Conservation (phyloP, 2,113 vertebrate species). For the Calypte anna region DNA sequence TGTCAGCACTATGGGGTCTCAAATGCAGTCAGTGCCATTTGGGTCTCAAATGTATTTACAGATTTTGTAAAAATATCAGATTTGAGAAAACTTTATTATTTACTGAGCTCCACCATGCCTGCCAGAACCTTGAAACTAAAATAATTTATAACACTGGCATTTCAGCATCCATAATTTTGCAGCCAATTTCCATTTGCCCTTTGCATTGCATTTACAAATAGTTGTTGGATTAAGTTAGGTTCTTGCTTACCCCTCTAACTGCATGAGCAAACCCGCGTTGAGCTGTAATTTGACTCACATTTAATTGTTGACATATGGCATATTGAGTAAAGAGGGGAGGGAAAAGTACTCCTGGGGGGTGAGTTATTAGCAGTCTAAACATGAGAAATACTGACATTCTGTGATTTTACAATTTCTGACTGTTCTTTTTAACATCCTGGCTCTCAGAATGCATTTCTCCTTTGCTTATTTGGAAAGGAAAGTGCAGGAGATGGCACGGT, state of each 20-base stretch:
- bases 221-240: slow-evolving; percentile 25
- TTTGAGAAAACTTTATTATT: not conserved
- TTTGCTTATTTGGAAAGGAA: not conserved
- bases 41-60: not conserved
- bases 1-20: not conserved
- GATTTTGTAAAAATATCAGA: not conserved
- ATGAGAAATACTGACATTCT: slow-evolving; percentile 8
- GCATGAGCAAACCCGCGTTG: slow-evolving; percentile 14
- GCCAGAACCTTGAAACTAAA: not conserved
- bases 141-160: slow-evolving; percentile 51
- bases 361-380: slow-evolving; percentile 29
- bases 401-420: slow-evolving; percentile 3
- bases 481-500: not conserved
- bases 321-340: slow-evolving; percentile 8
- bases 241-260: slow-evolving; percentile 8
- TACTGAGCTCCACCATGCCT: not conserved
- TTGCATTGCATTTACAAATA: slow-evolving; percentile 24
- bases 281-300: slow-evolving; percentile 48
- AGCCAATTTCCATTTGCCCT: slow-evolving; percentile 56
- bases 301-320: slow-evolving; percentile 63
- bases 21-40: not conserved
- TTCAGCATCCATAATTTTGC: slow-evolving; percentile 42
- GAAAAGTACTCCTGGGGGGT: slow-evolving; percentile 18
- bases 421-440: not conserved
- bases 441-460: not conserved